A percentile compares a stretch with the other conserved stretches of the same genome.
Conservation (phyloP, 2,888 invertebrate genomes). For the Heliothis peltigera region DNA sequence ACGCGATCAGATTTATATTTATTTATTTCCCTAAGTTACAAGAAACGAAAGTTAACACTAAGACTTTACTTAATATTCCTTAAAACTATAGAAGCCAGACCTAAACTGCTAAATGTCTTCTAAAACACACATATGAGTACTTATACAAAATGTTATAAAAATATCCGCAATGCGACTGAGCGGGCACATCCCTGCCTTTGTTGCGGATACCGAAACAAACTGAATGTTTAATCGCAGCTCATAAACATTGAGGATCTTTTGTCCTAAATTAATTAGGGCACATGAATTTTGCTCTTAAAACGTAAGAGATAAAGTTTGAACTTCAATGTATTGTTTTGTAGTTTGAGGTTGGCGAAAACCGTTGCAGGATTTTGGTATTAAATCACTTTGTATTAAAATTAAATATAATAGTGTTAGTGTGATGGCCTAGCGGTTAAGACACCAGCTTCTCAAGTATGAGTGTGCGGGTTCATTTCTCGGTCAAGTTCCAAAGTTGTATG, state of each 20-base stretch:
- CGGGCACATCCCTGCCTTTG: conserved; percentile 52
- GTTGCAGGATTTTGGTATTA: conserved; percentile 20
- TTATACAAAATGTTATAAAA: conserved; percentile 24
- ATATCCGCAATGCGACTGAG: conserved; percentile 65
- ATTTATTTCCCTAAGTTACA: no score
- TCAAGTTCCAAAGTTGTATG: no score
- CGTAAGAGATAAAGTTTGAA: conserved; percentile 30
- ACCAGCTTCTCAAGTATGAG: no score
- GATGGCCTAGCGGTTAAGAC: no score
- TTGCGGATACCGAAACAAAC: conserved; percentile 49
- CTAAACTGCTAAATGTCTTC: background rate
- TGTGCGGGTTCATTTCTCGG: no score
- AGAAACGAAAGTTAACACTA: no score
- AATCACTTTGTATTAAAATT: conserved; percentile 35
- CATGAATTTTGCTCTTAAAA: conserved; percentile 32
- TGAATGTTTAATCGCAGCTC: conserved; percentile 54
- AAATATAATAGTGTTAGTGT: no score
- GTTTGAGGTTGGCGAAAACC: conserved; percentile 25
- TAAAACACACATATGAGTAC: background rate
- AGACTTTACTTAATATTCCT: no score
- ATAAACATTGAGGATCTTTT: conserved; percentile 56
- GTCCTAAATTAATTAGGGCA: conserved; percentile 51
- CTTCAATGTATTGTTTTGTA: conserved; percentile 21
- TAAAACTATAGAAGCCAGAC: no score
- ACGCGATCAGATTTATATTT: no score